phyloP scores from a whole-genome alignment of 92 coral and sea anemone genomes.

The Epizoanthus stellaris region DNA sequence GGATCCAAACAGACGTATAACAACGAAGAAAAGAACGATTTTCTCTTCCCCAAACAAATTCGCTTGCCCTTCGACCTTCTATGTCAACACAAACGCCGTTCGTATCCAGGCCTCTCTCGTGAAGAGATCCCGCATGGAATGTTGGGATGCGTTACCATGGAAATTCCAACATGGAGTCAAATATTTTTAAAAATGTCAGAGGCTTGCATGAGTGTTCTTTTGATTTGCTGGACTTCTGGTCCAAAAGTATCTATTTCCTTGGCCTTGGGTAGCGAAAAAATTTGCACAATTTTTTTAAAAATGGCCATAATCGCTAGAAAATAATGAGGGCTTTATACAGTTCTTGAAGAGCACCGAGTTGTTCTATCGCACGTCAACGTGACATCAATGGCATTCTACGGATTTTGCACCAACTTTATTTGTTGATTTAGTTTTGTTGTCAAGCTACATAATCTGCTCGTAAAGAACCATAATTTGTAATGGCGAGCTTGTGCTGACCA shows the following conservation, averaged over 20 bases:
- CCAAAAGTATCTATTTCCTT: too few species aligned
- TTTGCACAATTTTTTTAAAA: too few species aligned
- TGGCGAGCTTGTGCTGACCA: background rate
- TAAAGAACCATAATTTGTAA: background rate
- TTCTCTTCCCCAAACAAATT: background rate
- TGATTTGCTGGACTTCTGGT: background rate
- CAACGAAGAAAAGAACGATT: background rate
- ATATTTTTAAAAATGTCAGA: too few species aligned
- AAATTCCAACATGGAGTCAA: background rate
- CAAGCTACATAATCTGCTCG: background rate
- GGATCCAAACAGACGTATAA: too few species aligned
- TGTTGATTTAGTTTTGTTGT: background rate
- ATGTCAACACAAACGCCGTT: conserved; percentile 8
- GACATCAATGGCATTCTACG: conserved; percentile 9
- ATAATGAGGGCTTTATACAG: too few species aligned
- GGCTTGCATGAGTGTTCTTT: too few species aligned
- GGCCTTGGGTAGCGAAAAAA: too few species aligned
- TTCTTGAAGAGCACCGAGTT: too few species aligned
- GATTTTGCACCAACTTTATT: too few species aligned
- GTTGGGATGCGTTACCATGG: conserved; percentile 47
- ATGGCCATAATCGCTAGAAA: too few species aligned
- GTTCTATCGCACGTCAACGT: conserved; percentile 13
- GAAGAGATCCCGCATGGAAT: conserved; percentile 14
- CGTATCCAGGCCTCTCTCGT: conserved; percentile 34
- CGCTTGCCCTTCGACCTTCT: background rate